These are phyloP conservation scores for Monochamus saltuarius DNA, from an alignment of 1,140 invertebrate species.

Conservation along the genomic window DNA sequence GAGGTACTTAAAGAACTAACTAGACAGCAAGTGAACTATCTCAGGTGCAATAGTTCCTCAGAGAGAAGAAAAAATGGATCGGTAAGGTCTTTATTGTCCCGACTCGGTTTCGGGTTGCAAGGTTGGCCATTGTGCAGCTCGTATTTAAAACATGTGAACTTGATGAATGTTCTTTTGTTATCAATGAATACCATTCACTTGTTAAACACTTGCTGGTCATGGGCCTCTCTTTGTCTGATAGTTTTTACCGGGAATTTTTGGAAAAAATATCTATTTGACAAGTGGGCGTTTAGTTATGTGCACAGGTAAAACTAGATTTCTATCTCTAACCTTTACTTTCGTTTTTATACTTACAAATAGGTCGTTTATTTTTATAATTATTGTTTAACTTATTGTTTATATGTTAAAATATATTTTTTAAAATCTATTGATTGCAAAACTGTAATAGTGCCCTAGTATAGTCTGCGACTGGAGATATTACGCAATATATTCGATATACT, in stretches of 20 bases:
- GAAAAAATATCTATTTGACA: constrained; percentile 37
- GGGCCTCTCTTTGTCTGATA: constrained; percentile 31
- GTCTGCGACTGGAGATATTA: too few species aligned
- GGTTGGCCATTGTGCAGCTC: constrained; percentile 38
- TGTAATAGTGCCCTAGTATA: too few species aligned
- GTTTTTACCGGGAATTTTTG: constrained; percentile 37
- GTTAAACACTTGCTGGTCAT: constrained; percentile 42
- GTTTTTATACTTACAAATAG: too few species aligned
- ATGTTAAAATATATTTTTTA: too few species aligned
- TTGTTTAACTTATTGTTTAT: too few species aligned
- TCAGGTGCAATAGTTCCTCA: constrained; percentile 36
- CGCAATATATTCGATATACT: too few species aligned
- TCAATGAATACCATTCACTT: constrained; percentile 47
- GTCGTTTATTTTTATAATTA: too few species aligned
- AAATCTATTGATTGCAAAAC: too few species aligned
- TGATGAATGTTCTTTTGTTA: constrained; percentile 41
- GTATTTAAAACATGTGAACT: constrained; percentile 46
- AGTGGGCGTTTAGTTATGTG: constrained; percentile 30
- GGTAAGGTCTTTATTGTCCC: constrained; percentile 35
- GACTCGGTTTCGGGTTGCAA: constrained; percentile 41
- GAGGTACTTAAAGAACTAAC: neutral
- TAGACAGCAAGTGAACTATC: constrained; percentile 31
- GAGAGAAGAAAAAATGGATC: constrained; percentile 34
- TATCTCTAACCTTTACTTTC: constrained; percentile 11
- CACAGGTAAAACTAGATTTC: constrained; percentile 29